Conservation (phyloP, 2,113 vertebrate genomes). For the Verasper variegatus region DNA sequence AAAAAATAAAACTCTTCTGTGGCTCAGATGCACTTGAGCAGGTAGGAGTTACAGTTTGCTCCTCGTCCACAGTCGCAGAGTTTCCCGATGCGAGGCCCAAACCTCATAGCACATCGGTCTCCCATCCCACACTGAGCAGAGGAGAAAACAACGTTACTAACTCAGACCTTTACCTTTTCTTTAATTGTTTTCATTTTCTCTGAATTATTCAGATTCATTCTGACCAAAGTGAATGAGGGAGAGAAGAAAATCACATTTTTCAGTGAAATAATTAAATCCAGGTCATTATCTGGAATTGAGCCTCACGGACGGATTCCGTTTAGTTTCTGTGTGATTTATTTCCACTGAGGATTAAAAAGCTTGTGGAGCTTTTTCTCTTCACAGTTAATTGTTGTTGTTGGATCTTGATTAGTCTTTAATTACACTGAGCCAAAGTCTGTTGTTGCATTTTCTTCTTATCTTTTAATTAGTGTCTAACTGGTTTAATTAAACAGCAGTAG, state of each 20-base stretch:
- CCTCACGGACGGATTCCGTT: neutral
- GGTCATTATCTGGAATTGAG: constrained; percentile 21
- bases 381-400: constrained; percentile 22
- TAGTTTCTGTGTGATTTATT: constrained; percentile 1
- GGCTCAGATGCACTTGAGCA: constrained; percentile 84
- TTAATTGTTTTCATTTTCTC: no score
- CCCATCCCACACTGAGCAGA: constrained; percentile 76
- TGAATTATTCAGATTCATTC: no score
- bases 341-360: constrained; percentile 4
- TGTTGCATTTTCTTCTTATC: constrained; percentile 53
- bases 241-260: no score
- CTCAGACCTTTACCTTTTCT: no score
- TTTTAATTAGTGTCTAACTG: constrained; percentile 63
- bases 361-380: no score
- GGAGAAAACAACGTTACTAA: no score
- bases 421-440: constrained; percentile 13
- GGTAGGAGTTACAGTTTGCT: constrained; percentile 84
- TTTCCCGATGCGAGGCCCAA: constrained; percentile 83
- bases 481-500: constrained; percentile 41
- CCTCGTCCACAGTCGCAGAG: constrained; percentile 84
- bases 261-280: constrained; percentile 22
- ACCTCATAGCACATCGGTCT: constrained; percentile 82
- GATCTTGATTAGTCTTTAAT: constrained; percentile 36
- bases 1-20: accelerated
- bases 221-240: no score